Conservation (phyloP, 2,797 vertebrate species). For the Vireo griseus region DNA sequence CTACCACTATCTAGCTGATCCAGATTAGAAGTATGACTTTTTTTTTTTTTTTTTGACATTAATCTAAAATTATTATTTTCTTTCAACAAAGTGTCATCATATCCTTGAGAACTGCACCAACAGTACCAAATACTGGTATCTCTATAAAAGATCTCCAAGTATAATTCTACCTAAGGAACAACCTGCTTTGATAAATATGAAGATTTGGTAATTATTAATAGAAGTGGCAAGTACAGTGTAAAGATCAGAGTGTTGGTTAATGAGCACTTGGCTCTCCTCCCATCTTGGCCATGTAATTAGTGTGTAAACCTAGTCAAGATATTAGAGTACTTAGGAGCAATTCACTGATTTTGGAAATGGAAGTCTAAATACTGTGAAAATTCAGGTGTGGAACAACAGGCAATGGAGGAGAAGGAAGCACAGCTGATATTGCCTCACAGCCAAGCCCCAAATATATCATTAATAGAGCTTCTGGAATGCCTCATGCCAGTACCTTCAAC, state of each 20-base stretch:
- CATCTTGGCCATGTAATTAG: background rate
- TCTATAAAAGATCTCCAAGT: background rate
- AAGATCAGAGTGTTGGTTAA: background rate
- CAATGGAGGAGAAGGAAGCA: background rate
- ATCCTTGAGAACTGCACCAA: background rate
- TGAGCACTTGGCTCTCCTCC: background rate
- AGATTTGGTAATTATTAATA: background rate
- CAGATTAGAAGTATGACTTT: background rate
- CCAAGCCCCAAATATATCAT: background rate
- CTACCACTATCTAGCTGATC: background rate
- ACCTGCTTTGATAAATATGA: background rate
- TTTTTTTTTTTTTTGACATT: background rate
- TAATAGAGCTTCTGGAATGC: background rate
- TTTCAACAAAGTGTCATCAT: background rate
- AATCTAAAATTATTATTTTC: background rate
- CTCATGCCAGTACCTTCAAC: background rate
- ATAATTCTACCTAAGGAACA: background rate
- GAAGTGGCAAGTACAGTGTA: background rate
- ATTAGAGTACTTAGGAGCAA: background rate
- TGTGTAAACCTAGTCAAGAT: background rate
- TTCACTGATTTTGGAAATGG: background rate
- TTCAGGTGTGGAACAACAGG: background rate
- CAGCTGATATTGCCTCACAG: background rate
- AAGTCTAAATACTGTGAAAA: background rate
- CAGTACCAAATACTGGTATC: background rate